Percentiles rank a stretch among this genome's conserved stretches.
Evolutionary conservation across 2,888 invertebrate species (phyloP).

Genomic region (Rhabditophanes sp.): DNA sequence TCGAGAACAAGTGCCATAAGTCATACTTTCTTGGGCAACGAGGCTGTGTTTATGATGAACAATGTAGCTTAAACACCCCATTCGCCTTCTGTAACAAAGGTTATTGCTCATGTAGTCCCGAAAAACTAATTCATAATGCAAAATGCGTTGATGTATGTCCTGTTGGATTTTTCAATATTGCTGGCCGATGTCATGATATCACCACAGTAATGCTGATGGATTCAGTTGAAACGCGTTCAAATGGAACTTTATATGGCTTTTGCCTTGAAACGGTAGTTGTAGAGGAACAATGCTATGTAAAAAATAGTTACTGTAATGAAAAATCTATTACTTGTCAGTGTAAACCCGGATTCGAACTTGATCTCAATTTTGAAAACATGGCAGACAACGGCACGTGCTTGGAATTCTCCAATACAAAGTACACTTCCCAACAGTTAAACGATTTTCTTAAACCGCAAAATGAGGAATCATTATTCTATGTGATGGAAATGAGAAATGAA

Average conservation of each 20-base stretch:
- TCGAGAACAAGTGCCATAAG: slow-evolving; percentile 5
- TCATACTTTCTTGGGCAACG: slow-evolving; percentile 42
- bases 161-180: slow-evolving; percentile 41
- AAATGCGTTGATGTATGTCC: slow-evolving; percentile 35
- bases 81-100: slow-evolving; percentile 32
- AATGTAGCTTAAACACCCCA: slow-evolving; percentile 27
- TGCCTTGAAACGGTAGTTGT: slow-evolving; percentile 36
- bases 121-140: slow-evolving; percentile 31
- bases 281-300: slow-evolving; percentile 34
- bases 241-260: slow-evolving; percentile 42
- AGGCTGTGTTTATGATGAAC: slow-evolving; percentile 36
- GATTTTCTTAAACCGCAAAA: too few species aligned
- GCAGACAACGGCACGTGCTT: too few species aligned
- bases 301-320: slow-evolving; percentile 38
- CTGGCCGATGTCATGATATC: slow-evolving; percentile 41
- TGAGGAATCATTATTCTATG: too few species aligned
- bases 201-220: slow-evolving; percentile 44
- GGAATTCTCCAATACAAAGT: too few species aligned
- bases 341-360: slow-evolving; percentile 34
- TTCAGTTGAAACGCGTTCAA: slow-evolving; percentile 39
- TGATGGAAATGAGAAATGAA: too few species aligned
- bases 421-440: too few species aligned
- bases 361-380: slow-evolving; percentile 35
- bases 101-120: slow-evolving; percentile 35
- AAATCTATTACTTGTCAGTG: slow-evolving; percentile 37